These are phyloP conservation scores for Clarias gariepinus DNA, from an alignment of 2,113 vertebrate species.

Conservation along the genomic window DNA sequence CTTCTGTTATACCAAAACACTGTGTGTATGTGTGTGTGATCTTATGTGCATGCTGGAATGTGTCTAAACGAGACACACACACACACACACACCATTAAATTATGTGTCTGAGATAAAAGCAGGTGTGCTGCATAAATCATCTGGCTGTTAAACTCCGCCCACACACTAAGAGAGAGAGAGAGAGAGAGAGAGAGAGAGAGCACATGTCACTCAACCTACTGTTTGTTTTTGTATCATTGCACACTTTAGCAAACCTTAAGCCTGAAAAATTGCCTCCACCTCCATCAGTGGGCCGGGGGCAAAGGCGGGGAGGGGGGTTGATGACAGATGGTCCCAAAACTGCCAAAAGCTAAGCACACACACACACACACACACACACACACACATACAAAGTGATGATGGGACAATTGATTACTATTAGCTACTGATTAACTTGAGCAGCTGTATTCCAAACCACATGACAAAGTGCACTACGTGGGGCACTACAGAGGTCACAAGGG, in stretches of 20 bases:
- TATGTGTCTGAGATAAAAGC: slow-evolving; percentile 32
- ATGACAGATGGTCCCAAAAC: background rate
- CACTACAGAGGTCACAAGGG: background rate
- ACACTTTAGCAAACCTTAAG: background rate
- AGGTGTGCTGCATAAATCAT: slow-evolving; percentile 45
- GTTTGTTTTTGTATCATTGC: slow-evolving; percentile 5
- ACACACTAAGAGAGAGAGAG: background rate
- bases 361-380: background rate
- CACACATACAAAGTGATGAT: background rate
- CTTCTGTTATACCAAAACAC: background rate
- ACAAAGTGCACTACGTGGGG: background rate
- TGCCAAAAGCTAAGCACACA: too few relatives aligned
- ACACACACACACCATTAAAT: slow-evolving; percentile 22
- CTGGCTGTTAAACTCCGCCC: slow-evolving; percentile 2
- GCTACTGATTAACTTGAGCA: background rate
- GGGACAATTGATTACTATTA: background rate
- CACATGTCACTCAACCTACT: background rate
- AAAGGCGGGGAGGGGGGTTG: too few relatives aligned
- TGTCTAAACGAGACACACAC: background rate
- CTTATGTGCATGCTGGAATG: background rate
- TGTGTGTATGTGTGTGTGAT: slow-evolving; percentile 2
- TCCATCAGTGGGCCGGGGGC: background rate
- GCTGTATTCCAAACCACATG: background rate
- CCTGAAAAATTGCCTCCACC: too few relatives aligned
- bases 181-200: background rate